Conservation (phyloP, 2,113 vertebrate genomes). For the Hassar affinis region DNA sequence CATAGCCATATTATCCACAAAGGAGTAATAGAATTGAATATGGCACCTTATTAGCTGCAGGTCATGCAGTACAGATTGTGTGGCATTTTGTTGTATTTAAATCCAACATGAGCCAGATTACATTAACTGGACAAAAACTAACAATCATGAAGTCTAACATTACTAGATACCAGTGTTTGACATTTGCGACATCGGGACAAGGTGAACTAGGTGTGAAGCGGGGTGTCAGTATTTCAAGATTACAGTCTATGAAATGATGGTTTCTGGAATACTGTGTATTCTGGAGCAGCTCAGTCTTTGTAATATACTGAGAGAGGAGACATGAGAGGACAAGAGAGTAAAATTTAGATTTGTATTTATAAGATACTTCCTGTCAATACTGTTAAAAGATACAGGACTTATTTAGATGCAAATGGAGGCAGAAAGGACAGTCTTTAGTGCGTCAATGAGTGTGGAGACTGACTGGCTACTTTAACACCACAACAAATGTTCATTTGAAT, state of each 20-base stretch:
- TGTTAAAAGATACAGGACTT: neutral
- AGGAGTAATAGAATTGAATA: neutral
- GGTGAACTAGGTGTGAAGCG: neutral
- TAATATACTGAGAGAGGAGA: neutral
- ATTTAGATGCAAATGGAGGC: neutral
- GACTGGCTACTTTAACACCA: conserved; percentile 21
- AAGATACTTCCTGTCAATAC: neutral
- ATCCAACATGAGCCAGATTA: neutral
- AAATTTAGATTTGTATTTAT: neutral
- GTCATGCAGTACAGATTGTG: neutral
- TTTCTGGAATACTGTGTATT: neutral
- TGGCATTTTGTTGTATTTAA: neutral
- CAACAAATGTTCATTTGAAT: neutral
- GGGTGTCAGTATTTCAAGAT: neutral
- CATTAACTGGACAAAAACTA: neutral
- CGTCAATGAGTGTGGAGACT: neutral
- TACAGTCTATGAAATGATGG: neutral
- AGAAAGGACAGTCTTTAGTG: neutral
- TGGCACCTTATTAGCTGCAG: neutral
- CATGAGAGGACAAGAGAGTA: neutral
- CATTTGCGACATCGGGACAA: neutral
- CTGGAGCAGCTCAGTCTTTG: neutral
- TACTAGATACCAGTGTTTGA: neutral
- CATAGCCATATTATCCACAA: neutral
- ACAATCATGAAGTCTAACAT: neutral